Evolutionary conservation across 2,888 invertebrate genomes (phyloP), one percentile per base, ranked within the genome.

Genomic region (Macrosiphum euphorbiae): DNA sequence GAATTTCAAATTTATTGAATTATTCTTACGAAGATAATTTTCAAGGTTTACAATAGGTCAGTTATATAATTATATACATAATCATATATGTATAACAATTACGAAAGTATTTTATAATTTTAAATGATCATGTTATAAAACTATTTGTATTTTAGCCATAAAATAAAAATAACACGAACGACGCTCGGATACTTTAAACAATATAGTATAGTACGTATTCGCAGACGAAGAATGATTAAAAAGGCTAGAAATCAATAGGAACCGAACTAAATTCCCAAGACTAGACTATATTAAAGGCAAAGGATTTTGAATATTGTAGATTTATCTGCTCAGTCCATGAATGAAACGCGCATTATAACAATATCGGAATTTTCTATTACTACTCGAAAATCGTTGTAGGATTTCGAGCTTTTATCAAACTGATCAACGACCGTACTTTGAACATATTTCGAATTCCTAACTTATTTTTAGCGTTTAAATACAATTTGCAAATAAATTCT

Each of bases 301-400:
- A 20, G 20, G 20, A 35, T 78, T 35, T 78, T 78, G 78, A 78
- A 78, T 78, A 78, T 78, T 78, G 20, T 78, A 78, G 35, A 67
- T 78, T 78, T 78, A 78, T 78, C 78, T 78, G 20, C 16, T 35
- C 16, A 35, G 35, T 8, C 35, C 35, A 24, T 78, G 20, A 78
- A 78, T 35, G 78, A 78, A 78, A 35, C 26, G 44, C n/a, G 13
- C 41, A 20, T 78, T 35, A 85, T 44, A 55, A 91, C 44, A 41
- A 47, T 55, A 55, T 85, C 24, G 91, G 84, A 91, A 91, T 91
- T 55, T 91, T 91, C 55, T 44, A 58, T 55, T 86, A 28, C 28
- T n/a, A 50, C n/a, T 55, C 3, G 44, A n/a, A 55, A 58, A 58
- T 47, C 55, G 5, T 44, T 58, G 55, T 86, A n/a, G n/a, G 88